Conservation (phyloP, 1,140 invertebrate species). For the Drosophila equinoxialis region DNA sequence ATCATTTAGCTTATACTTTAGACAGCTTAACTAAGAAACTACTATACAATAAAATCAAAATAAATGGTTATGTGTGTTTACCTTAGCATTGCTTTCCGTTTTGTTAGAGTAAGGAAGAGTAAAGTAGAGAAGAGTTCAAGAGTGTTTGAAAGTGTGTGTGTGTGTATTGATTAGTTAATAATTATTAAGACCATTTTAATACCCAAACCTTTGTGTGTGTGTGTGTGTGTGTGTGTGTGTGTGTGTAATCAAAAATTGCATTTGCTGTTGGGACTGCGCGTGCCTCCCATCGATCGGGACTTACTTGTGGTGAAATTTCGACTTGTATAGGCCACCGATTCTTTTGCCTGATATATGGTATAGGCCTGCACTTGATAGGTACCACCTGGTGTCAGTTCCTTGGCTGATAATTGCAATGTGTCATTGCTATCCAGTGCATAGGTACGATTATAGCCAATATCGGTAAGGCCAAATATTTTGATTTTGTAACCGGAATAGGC, state of each 20-base stretch:
- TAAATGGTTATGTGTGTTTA: not conserved
- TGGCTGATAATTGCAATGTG: slow-evolving; percentile 87
- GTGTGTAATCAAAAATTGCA: slow-evolving; percentile 57
- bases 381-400: slow-evolving; percentile 93
- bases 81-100: slow-evolving; percentile 3
- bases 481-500: slow-evolving; percentile 92
- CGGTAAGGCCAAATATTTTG: slow-evolving; percentile 87
- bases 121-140: not conserved
- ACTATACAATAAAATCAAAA: not conserved
- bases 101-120: slow-evolving; percentile 3
- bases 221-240: slow-evolving; percentile 14
- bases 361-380: slow-evolving; percentile 93
- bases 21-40: not conserved
- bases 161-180: not conserved
- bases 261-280: slow-evolving; percentile 50
- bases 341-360: slow-evolving; percentile 94
- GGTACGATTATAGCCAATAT: slow-evolving; percentile 84
- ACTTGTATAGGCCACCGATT: slow-evolving; percentile 94
- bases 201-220: not conserved
- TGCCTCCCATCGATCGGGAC: slow-evolving; percentile 73
- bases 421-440: slow-evolving; percentile 88
- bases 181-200: not conserved
- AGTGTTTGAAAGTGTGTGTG: not conserved
- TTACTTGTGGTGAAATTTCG: slow-evolving; percentile 96
- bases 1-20: not conserved